A percentile compares a stretch with the other conserved stretches of the same genome.
These are phyloP conservation scores for Pithys albifrons DNA, from an alignment of 2,113 vertebrate species.

Conservation along the genomic window DNA sequence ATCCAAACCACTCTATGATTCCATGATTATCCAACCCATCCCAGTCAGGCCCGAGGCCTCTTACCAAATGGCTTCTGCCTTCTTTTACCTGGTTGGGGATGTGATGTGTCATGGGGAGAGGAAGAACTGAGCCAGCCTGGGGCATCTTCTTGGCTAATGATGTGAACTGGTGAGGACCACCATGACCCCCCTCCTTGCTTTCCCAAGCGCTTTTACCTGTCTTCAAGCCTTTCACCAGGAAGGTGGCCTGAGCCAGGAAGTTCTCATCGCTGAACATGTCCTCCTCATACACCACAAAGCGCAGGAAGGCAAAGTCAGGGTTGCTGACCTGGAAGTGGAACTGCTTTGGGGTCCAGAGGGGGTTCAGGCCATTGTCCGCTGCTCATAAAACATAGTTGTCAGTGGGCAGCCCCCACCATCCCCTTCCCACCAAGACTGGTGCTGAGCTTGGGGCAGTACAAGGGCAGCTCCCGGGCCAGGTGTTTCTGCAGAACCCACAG, in stretches of 20 bases:
- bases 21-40: not conserved
- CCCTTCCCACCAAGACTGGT: not conserved
- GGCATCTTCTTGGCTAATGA: not conserved
- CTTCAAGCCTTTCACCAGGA: conserved; percentile 91
- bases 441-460: rapidly evolving
- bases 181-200: rapidly evolving
- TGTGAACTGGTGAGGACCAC: not conserved
- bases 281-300: conserved; percentile 97
- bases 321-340: conserved; percentile 91
- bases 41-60: rapidly evolving
- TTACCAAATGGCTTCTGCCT: not conserved
- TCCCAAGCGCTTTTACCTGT: conserved; percentile 73
- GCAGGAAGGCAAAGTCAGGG: conserved; percentile 92
- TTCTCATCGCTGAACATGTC: conserved; percentile 99
- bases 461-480: not conserved
- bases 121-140: not conserved
- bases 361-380: conserved; percentile 98
- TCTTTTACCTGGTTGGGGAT: not conserved
- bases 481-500: not conserved
- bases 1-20: not conserved
- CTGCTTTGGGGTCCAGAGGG: conserved; percentile 88
- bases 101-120: not conserved
- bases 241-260: conserved; percentile 96
- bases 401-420: not conserved
- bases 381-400: not conserved